These are phyloP conservation scores for Hipposideros armiger DNA, from an alignment of 2,113 vertebrate species.

Conservation along the genomic window DNA sequence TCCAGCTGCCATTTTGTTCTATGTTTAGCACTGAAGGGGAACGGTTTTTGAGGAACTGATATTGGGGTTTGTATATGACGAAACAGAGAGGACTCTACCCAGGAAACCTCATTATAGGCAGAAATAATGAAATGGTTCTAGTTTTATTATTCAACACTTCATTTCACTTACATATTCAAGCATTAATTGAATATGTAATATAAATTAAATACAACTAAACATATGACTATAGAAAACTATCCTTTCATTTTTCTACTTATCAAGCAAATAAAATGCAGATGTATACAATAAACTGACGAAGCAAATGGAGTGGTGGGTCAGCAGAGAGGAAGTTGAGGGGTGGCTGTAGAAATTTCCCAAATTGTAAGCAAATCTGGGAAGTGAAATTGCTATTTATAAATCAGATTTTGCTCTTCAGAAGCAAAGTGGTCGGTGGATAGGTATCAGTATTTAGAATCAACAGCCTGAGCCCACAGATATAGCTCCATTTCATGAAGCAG, in stretches of 20 bases:
- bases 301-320: not conserved
- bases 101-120: not conserved
- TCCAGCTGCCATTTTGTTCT: not conserved
- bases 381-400: constrained; percentile 3
- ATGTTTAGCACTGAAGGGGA: not conserved
- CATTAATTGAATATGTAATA: not conserved
- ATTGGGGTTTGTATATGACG: not conserved
- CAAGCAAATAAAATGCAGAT: not conserved
- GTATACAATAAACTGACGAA: not conserved
- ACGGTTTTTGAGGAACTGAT: not conserved
- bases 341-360: not conserved
- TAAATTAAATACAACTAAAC: not conserved
- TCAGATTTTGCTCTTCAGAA: not conserved
- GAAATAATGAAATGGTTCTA: not conserved
- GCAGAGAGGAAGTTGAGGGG: not conserved
- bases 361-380: not conserved
- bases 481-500: not conserved
- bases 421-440: not conserved
- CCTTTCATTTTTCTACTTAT: not conserved
- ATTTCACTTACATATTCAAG: not conserved
- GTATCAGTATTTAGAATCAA: not conserved
- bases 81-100: not conserved
- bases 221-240: not conserved
- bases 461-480: not conserved
- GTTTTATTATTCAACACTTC: not conserved